A percentile compares a stretch with the other conserved stretches of the same genome.
phyloP scores from a whole-genome alignment of 2,797 vertebrate genomes.

The Scolopax rusticola region DNA sequence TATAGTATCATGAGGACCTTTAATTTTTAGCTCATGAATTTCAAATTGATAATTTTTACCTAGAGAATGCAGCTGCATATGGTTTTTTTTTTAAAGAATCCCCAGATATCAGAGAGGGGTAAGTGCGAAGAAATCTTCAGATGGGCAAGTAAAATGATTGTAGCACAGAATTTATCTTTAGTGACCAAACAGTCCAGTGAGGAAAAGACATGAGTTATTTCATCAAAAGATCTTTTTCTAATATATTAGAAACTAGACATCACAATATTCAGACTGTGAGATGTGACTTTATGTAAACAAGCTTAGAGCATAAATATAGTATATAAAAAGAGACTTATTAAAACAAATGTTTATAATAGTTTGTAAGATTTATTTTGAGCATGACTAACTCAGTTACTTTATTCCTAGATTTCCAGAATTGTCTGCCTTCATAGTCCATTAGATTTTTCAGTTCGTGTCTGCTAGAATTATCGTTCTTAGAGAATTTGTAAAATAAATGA shows the following conservation, averaged over 20 bases:
- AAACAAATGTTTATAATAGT: conserved; percentile 6
- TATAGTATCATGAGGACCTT: background rate
- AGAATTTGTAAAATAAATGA: background rate
- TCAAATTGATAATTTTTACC: background rate
- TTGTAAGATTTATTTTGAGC: conserved; percentile 2
- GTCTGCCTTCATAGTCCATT: background rate
- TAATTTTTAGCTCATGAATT: background rate
- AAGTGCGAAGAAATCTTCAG: background rate
- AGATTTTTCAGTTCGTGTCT: background rate
- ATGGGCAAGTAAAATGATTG: background rate
- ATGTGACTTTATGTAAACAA: background rate
- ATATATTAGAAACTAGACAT: background rate
- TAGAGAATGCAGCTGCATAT: background rate
- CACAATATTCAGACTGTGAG: background rate
- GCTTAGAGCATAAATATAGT: background rate
- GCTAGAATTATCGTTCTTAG: background rate
- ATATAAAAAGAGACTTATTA: background rate
- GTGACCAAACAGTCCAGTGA: background rate
- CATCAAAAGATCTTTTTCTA: background rate
- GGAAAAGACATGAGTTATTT: background rate
- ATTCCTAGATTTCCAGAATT: background rate
- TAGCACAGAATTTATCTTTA: background rate
- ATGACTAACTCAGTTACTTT: background rate
- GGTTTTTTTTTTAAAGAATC: background rate
- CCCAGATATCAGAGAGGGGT: background rate